A percentile compares a stretch with the other conserved stretches of the same genome.
These are phyloP conservation scores for Andrena fulva DNA, from an alignment of 2,888 invertebrate species.

Conservation along the genomic window DNA sequence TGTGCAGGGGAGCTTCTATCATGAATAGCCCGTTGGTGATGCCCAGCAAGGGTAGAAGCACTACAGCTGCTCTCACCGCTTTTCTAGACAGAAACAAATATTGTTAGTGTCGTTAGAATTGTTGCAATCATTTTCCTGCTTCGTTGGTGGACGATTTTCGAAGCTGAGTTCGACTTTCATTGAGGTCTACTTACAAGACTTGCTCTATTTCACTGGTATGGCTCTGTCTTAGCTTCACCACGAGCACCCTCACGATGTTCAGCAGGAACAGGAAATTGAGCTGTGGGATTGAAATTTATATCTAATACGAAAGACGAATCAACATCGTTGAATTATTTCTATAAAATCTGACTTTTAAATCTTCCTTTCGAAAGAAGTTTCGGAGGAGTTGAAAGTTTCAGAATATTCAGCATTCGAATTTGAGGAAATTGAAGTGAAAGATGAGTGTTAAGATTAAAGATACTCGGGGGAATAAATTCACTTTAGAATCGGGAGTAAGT, in stretches of 20 bases:
- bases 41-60: constrained; percentile 92
- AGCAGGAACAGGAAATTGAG: constrained; percentile 91
- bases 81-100: constrained; percentile 86
- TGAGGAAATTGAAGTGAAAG: neutral
- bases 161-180: too few species aligned
- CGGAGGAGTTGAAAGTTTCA: neutral
- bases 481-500: neutral
- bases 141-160: too few species aligned
- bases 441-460: neutral
- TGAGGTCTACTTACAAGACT: constrained; percentile 87
- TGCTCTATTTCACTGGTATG: constrained; percentile 91
- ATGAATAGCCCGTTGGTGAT: constrained; percentile 92
- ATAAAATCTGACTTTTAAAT: neutral
- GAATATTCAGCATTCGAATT: neutral
- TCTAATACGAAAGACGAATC: too few species aligned
- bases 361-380: too few species aligned
- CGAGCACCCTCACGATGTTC: constrained; percentile 92
- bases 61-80: constrained; percentile 92
- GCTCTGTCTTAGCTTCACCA: constrained; percentile 90
- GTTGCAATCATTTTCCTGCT: neutral
- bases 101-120: neutral
- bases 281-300: constrained; percentile 84
- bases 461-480: neutral
- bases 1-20: constrained; percentile 89
- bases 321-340: neutral